Conservation (phyloP, 2,888 invertebrate species). For the Tetheella fluctuosa region DNA sequence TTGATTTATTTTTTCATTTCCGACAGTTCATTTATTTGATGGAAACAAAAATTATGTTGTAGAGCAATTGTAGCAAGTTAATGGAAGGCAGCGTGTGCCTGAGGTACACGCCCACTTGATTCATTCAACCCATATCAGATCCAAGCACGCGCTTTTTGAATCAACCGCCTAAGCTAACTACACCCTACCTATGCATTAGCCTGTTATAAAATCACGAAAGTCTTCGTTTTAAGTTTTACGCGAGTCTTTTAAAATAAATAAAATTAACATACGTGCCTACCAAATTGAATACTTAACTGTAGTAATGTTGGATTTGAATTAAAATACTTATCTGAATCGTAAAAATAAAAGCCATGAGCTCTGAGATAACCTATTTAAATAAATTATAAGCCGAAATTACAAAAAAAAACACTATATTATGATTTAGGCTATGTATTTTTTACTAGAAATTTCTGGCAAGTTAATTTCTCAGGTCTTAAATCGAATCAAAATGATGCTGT, state of each 20-base stretch:
- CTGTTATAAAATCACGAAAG: slow-evolving; percentile 46
- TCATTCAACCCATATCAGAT: slow-evolving; percentile 61
- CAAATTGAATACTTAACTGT: background rate
- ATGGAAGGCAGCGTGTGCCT: slow-evolving; percentile 48
- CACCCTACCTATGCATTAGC: slow-evolving; percentile 33
- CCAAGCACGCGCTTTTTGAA: slow-evolving; percentile 67
- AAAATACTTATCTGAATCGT: too few relatives aligned
- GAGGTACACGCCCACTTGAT: slow-evolving; percentile 44
- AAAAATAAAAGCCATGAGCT: too few relatives aligned
- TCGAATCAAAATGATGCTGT: background rate
- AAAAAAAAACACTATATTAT: too few relatives aligned
- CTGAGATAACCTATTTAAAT: too few relatives aligned
- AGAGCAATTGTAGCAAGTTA: slow-evolving; percentile 50
- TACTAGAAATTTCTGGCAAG: too few relatives aligned
- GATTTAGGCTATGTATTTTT: too few relatives aligned
- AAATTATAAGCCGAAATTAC: too few relatives aligned
- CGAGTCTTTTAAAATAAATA: slow-evolving; percentile 16
- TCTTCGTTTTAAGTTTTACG: slow-evolving; percentile 35
- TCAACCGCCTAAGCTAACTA: slow-evolving; percentile 42
- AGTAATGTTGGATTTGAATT: background rate
- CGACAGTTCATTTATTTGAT: slow-evolving; percentile 62
- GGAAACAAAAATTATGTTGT: slow-evolving; percentile 67
- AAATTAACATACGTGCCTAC: background rate
- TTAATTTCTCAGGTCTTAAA: too few relatives aligned
- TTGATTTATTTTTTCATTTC: slow-evolving; percentile 67